Evolutionary conservation across 2,113 vertebrate genomes (phyloP).

Genomic region (Dolichallabes microphthalmus): DNA sequence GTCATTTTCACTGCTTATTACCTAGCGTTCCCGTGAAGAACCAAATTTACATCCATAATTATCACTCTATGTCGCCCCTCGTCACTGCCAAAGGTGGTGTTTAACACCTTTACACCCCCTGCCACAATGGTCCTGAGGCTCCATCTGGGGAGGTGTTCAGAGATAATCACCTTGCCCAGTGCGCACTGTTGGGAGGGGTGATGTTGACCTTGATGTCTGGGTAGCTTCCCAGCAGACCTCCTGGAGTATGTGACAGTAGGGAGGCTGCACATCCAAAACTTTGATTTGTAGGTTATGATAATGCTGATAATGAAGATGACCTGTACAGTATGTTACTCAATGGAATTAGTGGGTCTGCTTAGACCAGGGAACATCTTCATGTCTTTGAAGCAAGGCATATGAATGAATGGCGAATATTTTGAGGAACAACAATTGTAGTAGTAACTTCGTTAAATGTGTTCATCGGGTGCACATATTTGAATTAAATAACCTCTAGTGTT

Average conservation of each 20-base stretch:
- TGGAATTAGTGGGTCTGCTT: background rate
- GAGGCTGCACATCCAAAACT: background rate
- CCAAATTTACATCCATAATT: background rate
- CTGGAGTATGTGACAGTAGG: background rate
- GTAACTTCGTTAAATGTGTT: background rate
- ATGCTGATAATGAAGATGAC: background rate
- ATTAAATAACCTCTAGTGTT: background rate
- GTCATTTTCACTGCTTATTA: background rate
- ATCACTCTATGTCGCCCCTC: background rate
- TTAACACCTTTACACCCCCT: background rate
- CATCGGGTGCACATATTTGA: background rate
- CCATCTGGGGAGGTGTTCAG: background rate
- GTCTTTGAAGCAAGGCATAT: background rate
- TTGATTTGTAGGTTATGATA: background rate
- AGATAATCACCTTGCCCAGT: slow-evolving; percentile 5
- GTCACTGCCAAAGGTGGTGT: background rate
- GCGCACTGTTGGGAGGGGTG: background rate
- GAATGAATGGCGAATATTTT: background rate
- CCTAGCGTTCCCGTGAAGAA: background rate
- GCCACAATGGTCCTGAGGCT: background rate
- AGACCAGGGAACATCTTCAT: background rate
- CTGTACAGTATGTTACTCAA: background rate
- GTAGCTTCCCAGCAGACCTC: background rate
- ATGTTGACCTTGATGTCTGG: background rate
- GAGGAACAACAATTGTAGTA: background rate